Evolutionary conservation across 2,113 vertebrate genomes (phyloP), one percentile per base, ranked within the genome.

Genomic region (Phycodurus eques): DNA sequence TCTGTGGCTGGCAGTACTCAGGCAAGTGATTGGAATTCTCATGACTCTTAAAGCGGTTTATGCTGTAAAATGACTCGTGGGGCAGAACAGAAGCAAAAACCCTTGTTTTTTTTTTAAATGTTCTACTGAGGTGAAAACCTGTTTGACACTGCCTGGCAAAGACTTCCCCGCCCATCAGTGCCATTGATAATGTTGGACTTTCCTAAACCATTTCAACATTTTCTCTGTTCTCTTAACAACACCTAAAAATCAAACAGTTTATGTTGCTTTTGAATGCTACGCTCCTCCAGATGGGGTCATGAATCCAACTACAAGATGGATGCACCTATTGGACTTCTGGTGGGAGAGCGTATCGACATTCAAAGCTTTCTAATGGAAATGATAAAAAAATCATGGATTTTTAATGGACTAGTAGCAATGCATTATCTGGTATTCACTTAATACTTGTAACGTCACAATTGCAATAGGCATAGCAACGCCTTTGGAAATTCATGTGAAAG

Each of bases 41-140:
- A 77, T 77, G 79, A 86, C 82, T 81, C 73, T 63, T 78, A 76
- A 80, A 88, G 76, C 71, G 64, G 73, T 85, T 89, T 80, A 77
- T 20, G 72, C 56, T 56, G 22, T 64, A 77, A 65, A 75, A 81
- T 74, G 84, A 51, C 72, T 49, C 20, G 59, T 65, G 75, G 53
- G 75, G 77, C 80, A 80, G 77, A 74, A 65, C 68, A 72, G 78
- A 66, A 69, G 72, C 66, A 65, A 71, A 80, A 80, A 47, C 66
- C 66, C 14, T 22, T 80, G 56, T 71, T 80, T 77, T 39, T 39
- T 39, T 39, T 39, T 39, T 83, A 56, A 44, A 72, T 74, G 66
- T 70, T 72, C 66, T 73, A 79, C 74, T 78, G 71, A 63, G 64
- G 69, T 61, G 31, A 42, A 35, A 77, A 42, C 39, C 22, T 19